Percentiles rank a stretch among this genome's conserved stretches.
These are phyloP conservation scores for Caiman crocodilus DNA, from an alignment of 2,797 vertebrate genomes.

Conservation along the genomic window DNA sequence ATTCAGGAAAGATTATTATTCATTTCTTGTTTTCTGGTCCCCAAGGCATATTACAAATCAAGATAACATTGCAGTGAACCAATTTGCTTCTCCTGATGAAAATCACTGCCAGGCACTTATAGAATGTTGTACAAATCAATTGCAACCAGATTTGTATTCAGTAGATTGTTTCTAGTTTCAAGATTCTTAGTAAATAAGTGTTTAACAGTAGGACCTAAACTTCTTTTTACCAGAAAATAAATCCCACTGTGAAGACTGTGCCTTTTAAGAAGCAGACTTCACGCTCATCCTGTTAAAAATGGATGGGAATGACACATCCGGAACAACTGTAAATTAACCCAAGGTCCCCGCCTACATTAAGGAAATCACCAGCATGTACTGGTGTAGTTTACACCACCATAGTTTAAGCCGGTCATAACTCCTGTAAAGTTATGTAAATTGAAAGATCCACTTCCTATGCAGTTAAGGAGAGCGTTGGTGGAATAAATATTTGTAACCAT, in stretches of 20 bases:
- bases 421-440: background rate
- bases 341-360: background rate
- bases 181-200: background rate
- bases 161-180: background rate
- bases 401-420: background rate
- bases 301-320: background rate
- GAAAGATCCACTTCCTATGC: background rate
- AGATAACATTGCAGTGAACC: background rate
- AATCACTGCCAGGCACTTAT: too few relatives aligned
- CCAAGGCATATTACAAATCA: background rate
- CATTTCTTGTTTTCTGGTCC: background rate
- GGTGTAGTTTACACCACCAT: background rate
- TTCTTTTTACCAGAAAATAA: background rate
- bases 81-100: background rate
- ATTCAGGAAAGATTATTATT: background rate
- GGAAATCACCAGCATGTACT: background rate
- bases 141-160: background rate
- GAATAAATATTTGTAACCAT: background rate
- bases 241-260: background rate
- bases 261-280: background rate
- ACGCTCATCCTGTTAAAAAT: background rate
- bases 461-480: background rate
- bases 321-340: conserved; percentile 35
- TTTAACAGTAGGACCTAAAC: background rate
- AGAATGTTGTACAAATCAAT: background rate